A percentile compares a stretch with the other conserved stretches of the same genome.
phyloP scores from a whole-genome alignment of 64 coral and sea anemone species.

The Actinia equina region DNA sequence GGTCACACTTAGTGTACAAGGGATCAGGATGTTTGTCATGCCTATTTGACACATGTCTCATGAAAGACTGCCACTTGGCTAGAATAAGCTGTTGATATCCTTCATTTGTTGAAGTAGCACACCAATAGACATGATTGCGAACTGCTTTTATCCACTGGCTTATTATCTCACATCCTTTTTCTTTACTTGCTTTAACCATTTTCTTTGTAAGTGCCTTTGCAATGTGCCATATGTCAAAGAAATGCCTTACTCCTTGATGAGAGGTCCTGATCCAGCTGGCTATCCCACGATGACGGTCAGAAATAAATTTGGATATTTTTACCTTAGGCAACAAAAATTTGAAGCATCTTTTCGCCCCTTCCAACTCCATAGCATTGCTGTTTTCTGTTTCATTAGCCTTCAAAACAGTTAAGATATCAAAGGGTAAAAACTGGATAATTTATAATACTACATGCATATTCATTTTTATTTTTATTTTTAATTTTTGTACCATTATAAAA shows the following conservation, averaged over 20 bases:
- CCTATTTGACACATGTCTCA: constrained; percentile 10
- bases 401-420: too few species aligned
- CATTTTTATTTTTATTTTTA: too few species aligned
- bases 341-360: constrained; percentile 34
- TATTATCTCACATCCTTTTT: constrained; percentile 22
- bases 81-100: background rate
- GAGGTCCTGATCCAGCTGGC: constrained; percentile 45
- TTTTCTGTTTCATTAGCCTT: constrained; percentile 11
- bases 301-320: constrained; percentile 11
- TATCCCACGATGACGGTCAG: constrained; percentile 39
- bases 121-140: constrained; percentile 9
- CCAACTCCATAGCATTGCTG: constrained; percentile 50
- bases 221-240: constrained; percentile 57
- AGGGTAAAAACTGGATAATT: too few species aligned
- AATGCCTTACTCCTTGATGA: constrained; percentile 8
- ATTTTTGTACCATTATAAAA: too few species aligned
- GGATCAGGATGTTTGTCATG: constrained; percentile 14
- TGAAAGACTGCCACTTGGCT: constrained; percentile 32
- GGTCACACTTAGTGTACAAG: constrained; percentile 11
- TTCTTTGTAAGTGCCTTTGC: constrained; percentile 11
- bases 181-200: constrained; percentile 15
- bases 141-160: constrained; percentile 20
- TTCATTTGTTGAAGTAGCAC: constrained; percentile 23
- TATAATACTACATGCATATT: too few species aligned
- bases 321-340: constrained; percentile 9